Evolutionary conservation across 2,888 invertebrate species (phyloP), one percentile per base, ranked within the genome.

Genomic region (Isoperla grammatica): DNA sequence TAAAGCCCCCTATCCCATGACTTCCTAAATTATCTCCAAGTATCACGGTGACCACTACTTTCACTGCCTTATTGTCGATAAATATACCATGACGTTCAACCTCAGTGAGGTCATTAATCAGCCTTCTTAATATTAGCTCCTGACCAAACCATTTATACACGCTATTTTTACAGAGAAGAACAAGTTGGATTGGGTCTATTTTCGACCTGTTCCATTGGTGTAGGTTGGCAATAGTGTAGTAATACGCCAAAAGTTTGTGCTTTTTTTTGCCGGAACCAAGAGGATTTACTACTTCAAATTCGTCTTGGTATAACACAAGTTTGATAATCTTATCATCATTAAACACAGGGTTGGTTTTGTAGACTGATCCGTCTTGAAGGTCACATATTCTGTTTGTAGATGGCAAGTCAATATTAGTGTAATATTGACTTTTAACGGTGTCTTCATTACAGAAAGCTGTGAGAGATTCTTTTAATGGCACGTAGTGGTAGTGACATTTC

Each of bases 11-110:
- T 15, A 68, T 48, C 19, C 35, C 29, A 50, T 68, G 66, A 46
- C 64, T 66, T 2, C 66, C 67, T 11, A 67, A 60, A 59, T 68
- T 68, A 56, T 68, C 67, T 6, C 66, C 66, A 5, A 64, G 37
- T n/a, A 68, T 62, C 17, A 64, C 65, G 1, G 65, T 66, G 40
- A 65, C 43, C 17, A 56, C 22, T 2, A 54, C 60, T 35, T 59
- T 53, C n/a, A 58, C 37, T 15, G 48, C 6, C 20, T 61, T 23
- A 46, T 39, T 42, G 1, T 54, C 19, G n/a, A 63, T 19, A 46
- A 37, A 11, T 23, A 64, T 37, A 2, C 62, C 63, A 20, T 20
- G 17, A 12, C 22, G 56, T 39, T 64, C 64, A 9, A 64, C 22
- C 12, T 50, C 23, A 39, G 53, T 48, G 17, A 63, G 46, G 40